A percentile compares a stretch with the other conserved stretches of the same genome.
Evolutionary conservation across 2,113 vertebrate species (phyloP).

Genomic region (Chamaea fasciata): DNA sequence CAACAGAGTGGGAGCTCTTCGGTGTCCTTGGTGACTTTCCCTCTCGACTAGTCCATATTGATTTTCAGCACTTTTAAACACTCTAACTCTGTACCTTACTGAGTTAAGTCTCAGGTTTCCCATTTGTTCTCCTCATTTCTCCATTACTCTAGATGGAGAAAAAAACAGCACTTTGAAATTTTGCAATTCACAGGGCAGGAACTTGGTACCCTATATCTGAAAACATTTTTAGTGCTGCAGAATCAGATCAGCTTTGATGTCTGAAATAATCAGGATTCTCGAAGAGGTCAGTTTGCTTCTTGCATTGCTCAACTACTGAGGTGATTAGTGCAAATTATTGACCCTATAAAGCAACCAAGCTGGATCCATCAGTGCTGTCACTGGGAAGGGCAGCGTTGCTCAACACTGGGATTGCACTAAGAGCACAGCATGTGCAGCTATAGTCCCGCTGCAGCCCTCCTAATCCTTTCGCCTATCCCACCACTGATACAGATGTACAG

Average conservation of each 20-base stretch:
- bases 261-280: not conserved
- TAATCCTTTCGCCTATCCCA: not conserved
- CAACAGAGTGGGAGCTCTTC: not conserved
- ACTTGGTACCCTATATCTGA: not conserved
- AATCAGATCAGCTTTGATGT: not conserved
- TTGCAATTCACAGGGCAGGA: not conserved
- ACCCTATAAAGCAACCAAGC: not conserved
- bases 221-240: not conserved
- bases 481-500: not conserved
- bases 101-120: not conserved
- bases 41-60: not conserved
- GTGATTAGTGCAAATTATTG: not conserved
- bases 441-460: not conserved
- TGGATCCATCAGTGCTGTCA: not conserved
- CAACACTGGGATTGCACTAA: not conserved
- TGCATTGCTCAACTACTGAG: not conserved
- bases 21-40: not conserved
- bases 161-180: not conserved
- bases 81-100: not conserved
- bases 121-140: not conserved
- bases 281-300: not conserved
- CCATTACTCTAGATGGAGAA: not conserved
- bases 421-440: not conserved
- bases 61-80: not conserved
- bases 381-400: not conserved